phyloP scores from a whole-genome alignment of 2,888 invertebrate species.

The Ochropacha duplaris region DNA sequence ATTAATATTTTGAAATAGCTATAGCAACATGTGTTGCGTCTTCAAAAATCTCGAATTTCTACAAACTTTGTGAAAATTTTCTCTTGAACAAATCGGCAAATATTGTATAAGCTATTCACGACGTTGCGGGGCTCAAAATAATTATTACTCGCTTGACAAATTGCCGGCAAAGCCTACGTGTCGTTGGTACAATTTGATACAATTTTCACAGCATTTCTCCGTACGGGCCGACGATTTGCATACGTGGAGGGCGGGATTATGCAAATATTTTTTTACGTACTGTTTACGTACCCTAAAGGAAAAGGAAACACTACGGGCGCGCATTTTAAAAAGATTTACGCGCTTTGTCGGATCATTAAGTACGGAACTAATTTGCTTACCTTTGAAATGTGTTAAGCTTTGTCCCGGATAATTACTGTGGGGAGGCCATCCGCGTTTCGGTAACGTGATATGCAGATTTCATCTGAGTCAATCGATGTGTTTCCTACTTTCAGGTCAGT shows the following conservation, averaged over 20 bases:
- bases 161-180: slow-evolving; percentile 75
- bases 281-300: slow-evolving; percentile 69
- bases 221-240: slow-evolving; percentile 75
- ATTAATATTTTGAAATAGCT: no score
- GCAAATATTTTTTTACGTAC: slow-evolving; percentile 80
- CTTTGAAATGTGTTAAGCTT: slow-evolving; percentile 81
- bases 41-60: background rate
- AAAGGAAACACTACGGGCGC: slow-evolving; percentile 74
- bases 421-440: slow-evolving; percentile 65
- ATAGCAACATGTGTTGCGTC: background rate
- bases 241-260: slow-evolving; percentile 75
- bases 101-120: slow-evolving; percentile 52
- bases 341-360: slow-evolving; percentile 83
- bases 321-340: slow-evolving; percentile 82
- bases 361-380: slow-evolving; percentile 83
- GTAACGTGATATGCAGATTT: slow-evolving; percentile 79
- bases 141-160: slow-evolving; percentile 80
- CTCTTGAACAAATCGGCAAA: slow-evolving; percentile 29
- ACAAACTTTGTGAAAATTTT: slow-evolving; percentile 13
- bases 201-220: slow-evolving; percentile 76
- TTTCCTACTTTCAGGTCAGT: slow-evolving; percentile 14
- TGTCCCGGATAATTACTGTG: slow-evolving; percentile 74
- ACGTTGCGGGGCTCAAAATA: slow-evolving; percentile 62
- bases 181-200: slow-evolving; percentile 80
- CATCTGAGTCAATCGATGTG: slow-evolving; percentile 43